phyloP scores from a whole-genome alignment of 2,113 vertebrate species.

The Percina caprodes region DNA sequence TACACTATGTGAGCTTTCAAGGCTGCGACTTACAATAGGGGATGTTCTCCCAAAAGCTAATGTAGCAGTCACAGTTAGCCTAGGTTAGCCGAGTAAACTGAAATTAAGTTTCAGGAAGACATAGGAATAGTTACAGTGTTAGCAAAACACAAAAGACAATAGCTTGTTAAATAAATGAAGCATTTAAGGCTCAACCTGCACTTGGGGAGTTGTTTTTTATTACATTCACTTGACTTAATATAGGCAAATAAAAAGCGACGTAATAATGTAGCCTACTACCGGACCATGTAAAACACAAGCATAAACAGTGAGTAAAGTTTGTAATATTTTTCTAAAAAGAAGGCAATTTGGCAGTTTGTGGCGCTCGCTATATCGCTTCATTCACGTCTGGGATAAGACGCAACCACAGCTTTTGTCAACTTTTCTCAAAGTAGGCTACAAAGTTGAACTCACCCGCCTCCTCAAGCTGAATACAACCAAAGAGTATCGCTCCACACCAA shows the following conservation, averaged over 20 bases:
- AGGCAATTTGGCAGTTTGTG: not conserved
- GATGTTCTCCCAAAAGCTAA: constrained; percentile 6
- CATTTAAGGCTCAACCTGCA: not conserved
- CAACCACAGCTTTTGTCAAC: not conserved
- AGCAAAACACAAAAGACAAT: no score
- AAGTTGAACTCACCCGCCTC: constrained; percentile 72
- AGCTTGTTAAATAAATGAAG: not conserved
- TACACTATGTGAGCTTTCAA: not conserved
- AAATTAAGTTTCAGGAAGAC: not conserved
- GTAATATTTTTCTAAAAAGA: accelerated
- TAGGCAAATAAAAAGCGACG: not conserved
- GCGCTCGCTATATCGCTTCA: not conserved
- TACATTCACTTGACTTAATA: not conserved
- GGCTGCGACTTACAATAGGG: constrained; percentile 23
- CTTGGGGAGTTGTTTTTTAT: not conserved
- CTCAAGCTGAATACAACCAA: constrained; percentile 45
- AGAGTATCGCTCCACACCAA: constrained; percentile 76
- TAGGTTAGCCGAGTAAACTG: not conserved
- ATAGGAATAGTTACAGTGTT: not conserved
- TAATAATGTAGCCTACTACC: no score
- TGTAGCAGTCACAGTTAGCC: not conserved
- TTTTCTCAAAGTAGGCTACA: not conserved
- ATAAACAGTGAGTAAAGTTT: not conserved
- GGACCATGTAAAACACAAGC: not conserved
- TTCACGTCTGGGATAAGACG: not conserved